Evolutionary conservation across 2,797 vertebrate genomes (phyloP).

Genomic region (Passerculus sandwichensis): DNA sequence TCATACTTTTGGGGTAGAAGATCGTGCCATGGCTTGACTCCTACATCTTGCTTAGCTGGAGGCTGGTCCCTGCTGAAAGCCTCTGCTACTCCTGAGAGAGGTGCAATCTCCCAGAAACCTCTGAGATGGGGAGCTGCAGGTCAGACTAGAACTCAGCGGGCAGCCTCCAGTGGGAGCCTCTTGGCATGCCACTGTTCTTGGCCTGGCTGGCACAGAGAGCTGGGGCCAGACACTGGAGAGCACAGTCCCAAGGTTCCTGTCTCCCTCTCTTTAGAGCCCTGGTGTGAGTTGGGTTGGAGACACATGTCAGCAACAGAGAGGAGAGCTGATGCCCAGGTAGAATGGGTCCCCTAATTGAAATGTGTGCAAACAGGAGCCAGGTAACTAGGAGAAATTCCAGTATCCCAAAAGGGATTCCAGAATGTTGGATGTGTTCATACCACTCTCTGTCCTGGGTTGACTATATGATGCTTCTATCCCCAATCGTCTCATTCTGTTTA

Average conservation of each 20-base stretch:
- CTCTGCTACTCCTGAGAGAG: neutral
- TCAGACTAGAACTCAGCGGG: no score
- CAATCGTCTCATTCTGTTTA: no score
- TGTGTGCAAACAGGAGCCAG: neutral
- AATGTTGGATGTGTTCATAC: neutral
- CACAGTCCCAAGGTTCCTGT: neutral
- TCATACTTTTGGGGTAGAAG: neutral
- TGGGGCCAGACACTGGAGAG: neutral
- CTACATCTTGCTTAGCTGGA: rapidly evolving
- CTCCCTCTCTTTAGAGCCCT: neutral
- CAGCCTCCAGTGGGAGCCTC: neutral
- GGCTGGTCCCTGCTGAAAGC: neutral
- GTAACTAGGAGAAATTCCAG: neutral
- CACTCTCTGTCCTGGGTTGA: no score
- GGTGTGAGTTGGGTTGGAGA: neutral
- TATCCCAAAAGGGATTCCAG: neutral
- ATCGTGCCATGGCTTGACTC: rapidly evolving
- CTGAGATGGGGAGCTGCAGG: neutral
- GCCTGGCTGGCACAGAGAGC: rapidly evolving
- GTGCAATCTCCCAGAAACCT: neutral
- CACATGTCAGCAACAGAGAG: rapidly evolving
- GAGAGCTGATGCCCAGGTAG: neutral
- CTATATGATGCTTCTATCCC: no score
- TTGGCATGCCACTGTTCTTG: rapidly evolving
- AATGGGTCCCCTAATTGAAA: neutral